Conservation (phyloP, 2,888 invertebrate genomes). For the Gisinianus flammeolus region DNA sequence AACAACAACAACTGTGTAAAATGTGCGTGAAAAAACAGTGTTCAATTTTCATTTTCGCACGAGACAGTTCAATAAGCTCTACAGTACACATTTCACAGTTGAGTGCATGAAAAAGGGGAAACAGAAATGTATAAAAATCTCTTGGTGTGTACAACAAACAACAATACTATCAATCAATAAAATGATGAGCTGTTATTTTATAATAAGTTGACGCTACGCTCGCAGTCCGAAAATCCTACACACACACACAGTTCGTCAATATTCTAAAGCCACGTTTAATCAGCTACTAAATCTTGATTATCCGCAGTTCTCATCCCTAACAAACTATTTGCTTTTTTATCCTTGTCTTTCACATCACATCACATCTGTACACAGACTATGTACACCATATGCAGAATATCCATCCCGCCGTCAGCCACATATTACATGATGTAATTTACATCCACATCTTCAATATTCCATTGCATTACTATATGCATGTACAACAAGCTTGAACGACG, state of each 20-base stretch:
- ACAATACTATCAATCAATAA: slow-evolving; percentile 11
- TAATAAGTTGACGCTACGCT: background rate
- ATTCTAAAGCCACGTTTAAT: background rate
- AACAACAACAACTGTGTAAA: background rate
- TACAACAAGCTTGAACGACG: too few species aligned
- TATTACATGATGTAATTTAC: background rate
- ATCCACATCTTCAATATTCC: background rate
- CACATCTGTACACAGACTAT: background rate
- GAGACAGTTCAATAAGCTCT: background rate
- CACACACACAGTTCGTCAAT: background rate
- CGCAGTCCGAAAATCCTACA: background rate
- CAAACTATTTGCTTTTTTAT: too few species aligned
- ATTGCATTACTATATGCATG: too few species aligned
- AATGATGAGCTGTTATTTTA: slow-evolving; percentile 6
- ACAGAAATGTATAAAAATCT: background rate
- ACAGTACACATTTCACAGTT: background rate
- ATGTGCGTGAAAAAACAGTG: background rate
- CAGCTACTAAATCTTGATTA: slow-evolving; percentile 13
- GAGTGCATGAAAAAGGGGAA: background rate
- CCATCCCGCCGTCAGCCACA: background rate
- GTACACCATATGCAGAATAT: background rate
- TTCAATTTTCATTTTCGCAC: background rate
- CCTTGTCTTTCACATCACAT: background rate
- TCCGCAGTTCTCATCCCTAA: slow-evolving; percentile 3
- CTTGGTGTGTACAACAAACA: background rate